phyloP scores from a whole-genome alignment of 2,888 invertebrate genomes.

The Agriopis marginaria region DNA sequence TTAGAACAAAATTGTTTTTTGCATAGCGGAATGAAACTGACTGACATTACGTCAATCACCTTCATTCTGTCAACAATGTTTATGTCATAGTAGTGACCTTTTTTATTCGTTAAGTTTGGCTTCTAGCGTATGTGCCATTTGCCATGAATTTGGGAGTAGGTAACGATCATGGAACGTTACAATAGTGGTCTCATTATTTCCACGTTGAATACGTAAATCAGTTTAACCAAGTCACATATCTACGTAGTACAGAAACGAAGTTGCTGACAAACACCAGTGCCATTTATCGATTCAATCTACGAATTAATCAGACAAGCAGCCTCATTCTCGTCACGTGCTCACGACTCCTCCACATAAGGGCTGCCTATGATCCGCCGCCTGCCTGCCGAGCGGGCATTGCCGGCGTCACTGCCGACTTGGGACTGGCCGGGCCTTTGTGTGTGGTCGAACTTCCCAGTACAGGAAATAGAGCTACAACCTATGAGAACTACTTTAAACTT shows the following conservation, averaged over 20 bases:
- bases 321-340: slow-evolving; percentile 37
- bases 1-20: no score
- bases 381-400: slow-evolving; percentile 11
- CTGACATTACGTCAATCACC: no score
- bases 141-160: no score
- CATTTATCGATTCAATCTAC: slow-evolving; percentile 23
- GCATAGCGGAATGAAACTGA: no score
- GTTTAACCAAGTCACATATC: background rate
- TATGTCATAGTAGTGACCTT: no score
- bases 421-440: slow-evolving; percentile 3
- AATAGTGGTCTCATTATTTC: no score
- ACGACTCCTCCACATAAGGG: slow-evolving; percentile 50
- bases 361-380: slow-evolving; percentile 48
- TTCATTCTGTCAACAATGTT: no score
- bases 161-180: no score
- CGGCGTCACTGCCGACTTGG: slow-evolving; percentile 9
- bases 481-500: background rate
- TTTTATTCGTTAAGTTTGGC: no score
- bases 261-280: slow-evolving; percentile 16
- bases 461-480: background rate
- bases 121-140: no score
- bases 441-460: slow-evolving; percentile 7
- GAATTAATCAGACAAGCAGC: slow-evolving; percentile 18
- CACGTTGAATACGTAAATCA: no score
- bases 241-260: background rate